Base-by-base conservation (phyloP, 2,888 invertebrate species). In the Leptinotarsa rubiginosa region DNA sequence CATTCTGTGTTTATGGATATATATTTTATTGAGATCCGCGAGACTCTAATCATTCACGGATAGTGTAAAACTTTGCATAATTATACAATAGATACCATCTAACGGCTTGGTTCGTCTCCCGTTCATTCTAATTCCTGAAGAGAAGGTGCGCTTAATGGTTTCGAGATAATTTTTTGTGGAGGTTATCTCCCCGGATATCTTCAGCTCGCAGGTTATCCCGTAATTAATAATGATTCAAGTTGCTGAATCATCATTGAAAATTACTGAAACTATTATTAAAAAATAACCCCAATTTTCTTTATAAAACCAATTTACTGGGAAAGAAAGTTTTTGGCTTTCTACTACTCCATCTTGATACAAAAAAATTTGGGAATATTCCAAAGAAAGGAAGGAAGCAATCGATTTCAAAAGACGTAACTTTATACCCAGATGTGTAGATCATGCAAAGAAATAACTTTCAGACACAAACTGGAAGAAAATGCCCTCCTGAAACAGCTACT, bases 1-100 rank as follows among this genome's bases (percentile, higher is more conserved):
- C 79, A 83, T 83, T 83, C 83, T 83, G 81, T 83, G 83, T 83
- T 81, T 83, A 82, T 83, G 83, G 82, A 81, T 82, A 83, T 82
- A 82, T 83, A 81, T 84, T 84, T 84, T 82, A 84, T 84, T 83
- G 81, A 82, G 82, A 79, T 79, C 47, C 79, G 77, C 62, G 41
- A 62, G 41, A 62, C 65, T 79, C 82, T 83, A 83, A 84, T 83
- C 82, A 81, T 77, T 79, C 79, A 78, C 74, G 76, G 79, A 76
- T 79, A 78, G 78, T 73, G 77, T 73, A 75, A 78, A 73, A 78
- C 70, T 77, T 73, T 50, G 73, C 69, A 76, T 76, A 78, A 77
- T 77, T 78, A 80, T 80, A 75, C 73, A 75, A 70, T 68, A 78
- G 80, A 79, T 77, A 75, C 69, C 75, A 78, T 80, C 80, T 78